phyloP scores from a whole-genome alignment of 2,888 invertebrate species.

The Tridacna gigas region DNA sequence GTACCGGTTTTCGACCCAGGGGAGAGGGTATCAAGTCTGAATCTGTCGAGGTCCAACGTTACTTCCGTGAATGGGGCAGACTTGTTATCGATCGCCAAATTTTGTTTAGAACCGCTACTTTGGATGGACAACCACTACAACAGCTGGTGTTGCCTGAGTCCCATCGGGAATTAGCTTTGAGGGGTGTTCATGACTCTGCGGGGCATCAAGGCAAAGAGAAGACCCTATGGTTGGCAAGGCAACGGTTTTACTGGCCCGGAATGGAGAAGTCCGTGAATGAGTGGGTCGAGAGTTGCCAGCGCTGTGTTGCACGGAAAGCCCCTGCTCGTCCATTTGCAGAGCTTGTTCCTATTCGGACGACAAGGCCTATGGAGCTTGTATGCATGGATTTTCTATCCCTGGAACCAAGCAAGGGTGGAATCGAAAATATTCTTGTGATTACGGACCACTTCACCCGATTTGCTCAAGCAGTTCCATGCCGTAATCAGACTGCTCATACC shows the following conservation, averaged over 20 bases:
- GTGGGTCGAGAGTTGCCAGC: neutral
- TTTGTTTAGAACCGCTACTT: neutral
- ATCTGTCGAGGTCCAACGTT: neutral
- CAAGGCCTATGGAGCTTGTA: constrained; percentile 53
- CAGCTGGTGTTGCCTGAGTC: neutral
- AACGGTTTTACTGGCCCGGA: neutral
- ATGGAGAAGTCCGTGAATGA: neutral
- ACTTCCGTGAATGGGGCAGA: constrained; percentile 3
- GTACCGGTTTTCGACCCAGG: constrained; percentile 6
- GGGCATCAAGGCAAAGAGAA: constrained; percentile 6
- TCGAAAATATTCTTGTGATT: constrained; percentile 60
- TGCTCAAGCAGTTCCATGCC: constrained; percentile 57
- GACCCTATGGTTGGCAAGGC: neutral
- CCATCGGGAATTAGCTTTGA: neutral
- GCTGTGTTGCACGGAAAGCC: neutral
- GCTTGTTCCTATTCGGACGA: constrained; percentile 39
- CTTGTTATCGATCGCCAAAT: neutral
- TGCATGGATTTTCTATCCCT: constrained; percentile 58
- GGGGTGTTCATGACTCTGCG: neutral
- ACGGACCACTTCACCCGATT: constrained; percentile 62
- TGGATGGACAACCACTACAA: neutral
- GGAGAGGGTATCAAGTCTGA: neutral
- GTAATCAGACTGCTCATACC: constrained; percentile 47
- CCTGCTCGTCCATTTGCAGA: constrained; percentile 14
- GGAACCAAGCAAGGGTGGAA: constrained; percentile 52